Base-by-base conservation (phyloP, 2,888 invertebrate genomes). In the Habroteleia sp. region DNA sequence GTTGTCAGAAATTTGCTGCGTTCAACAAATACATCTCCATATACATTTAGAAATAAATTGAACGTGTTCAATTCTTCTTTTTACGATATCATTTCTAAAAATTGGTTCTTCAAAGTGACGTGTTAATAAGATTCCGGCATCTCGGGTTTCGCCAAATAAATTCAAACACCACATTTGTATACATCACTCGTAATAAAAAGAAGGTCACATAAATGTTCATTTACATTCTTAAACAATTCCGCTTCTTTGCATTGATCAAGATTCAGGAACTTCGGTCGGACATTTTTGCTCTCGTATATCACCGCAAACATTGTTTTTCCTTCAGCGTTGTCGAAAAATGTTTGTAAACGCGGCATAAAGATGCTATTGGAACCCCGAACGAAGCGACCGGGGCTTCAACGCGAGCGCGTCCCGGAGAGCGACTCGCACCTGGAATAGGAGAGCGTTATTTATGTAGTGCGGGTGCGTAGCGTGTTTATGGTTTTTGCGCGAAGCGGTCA, bases 371-470 rank as follows among this genome's bases (percentile, higher is more conserved):
- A 44, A 8, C 20, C 29, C 16, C 20, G 39, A 33, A 35, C 44
- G 14, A 3, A 23, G 31, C 23, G 7, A 27, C 6, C 35, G 16
- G 25, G 7, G 20, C 31, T 10, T 37, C 14, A 27, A 39, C 23
- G 41, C 17, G 13, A 1, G 17, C 23, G 17, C 13, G 52, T 39
- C 52, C 33, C 44, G 11, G 2, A 31, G 23, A 42, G 39, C 5
- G 20, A 39, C 44, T 39, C 31, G 35, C 60, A 62, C 69, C 69
- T 60, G 69, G 41, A 69, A 29, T 17, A 27, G 71, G 14, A 63
- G 62, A 44, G 27, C 48, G 66, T 84, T 85, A 85, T 85, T 84
- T 85, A 84, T 84, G 81, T 77, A 83, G 80, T 82, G 79, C 78
- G 79, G 74, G 80, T 79, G 80, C 77, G 72, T 75, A 78, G 77